A percentile compares a stretch with the other conserved stretches of the same genome.
phyloP scores from a whole-genome alignment of 35 echinoderm and acorn worm species.

The Strongylocentrotus purpuratus region DNA sequence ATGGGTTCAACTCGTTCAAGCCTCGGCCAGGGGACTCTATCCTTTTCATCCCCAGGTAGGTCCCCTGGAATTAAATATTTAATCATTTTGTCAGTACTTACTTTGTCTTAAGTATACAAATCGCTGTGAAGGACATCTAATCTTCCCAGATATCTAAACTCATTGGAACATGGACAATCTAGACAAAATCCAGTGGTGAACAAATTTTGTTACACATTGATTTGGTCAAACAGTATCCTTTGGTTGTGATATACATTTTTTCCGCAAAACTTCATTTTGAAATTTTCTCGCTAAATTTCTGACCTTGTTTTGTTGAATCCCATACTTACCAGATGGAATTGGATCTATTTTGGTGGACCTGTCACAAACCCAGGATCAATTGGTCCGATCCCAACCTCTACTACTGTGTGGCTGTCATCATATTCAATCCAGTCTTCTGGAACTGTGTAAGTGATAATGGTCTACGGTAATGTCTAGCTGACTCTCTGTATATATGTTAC shows the following conservation, averaged over 20 bases:
- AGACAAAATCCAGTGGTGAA: neutral
- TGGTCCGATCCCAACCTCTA: slow-evolving; percentile 53
- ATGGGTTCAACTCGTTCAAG: too few relatives aligned
- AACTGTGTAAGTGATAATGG: slow-evolving; percentile 56
- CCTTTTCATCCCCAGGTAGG: too few relatives aligned
- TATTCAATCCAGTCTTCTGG: slow-evolving; percentile 73
- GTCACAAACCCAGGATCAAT: slow-evolving; percentile 7
- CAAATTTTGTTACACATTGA: neutral
- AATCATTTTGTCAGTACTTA: too few relatives aligned
- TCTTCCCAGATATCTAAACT: too few relatives aligned
- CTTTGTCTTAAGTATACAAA: too few relatives aligned
- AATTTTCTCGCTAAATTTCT: neutral
- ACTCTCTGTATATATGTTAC: too few relatives aligned
- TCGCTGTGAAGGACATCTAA: too few relatives aligned
- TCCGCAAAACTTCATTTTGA: neutral
- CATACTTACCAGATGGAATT: slow-evolving; percentile 28
- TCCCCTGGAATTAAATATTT: too few relatives aligned
- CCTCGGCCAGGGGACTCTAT: too few relatives aligned
- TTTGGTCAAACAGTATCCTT: neutral
- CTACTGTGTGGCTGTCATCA: slow-evolving; percentile 29
- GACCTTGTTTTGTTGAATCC: neutral
- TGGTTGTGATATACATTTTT: neutral
- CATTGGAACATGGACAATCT: neutral
- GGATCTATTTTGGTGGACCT: slow-evolving; percentile 46
- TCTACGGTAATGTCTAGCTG: neutral